Evolutionary conservation across 2,113 vertebrate genomes (phyloP).

Genomic region (Nansenia antarctica): DNA sequence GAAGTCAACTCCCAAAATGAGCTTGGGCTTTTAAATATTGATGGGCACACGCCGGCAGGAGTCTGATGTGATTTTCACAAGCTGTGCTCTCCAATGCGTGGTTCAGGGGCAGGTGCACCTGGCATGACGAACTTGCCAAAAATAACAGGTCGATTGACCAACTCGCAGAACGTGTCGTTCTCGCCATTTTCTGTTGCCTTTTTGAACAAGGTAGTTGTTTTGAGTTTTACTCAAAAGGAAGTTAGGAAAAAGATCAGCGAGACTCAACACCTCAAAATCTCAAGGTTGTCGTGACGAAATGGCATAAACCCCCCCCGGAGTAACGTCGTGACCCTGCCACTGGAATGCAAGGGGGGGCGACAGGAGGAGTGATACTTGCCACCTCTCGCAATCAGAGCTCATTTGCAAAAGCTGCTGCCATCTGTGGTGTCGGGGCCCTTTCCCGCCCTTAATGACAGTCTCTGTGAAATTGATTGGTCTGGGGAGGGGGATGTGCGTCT

Average conservation of each 20-base stretch:
- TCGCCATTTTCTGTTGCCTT: slow-evolving; percentile 46
- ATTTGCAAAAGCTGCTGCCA: slow-evolving; percentile 66
- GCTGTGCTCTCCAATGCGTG: slow-evolving; percentile 41
- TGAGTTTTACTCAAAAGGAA: slow-evolving; percentile 41
- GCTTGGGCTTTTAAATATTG: slow-evolving; percentile 56
- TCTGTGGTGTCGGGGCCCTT: slow-evolving; percentile 68
- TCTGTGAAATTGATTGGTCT: slow-evolving; percentile 62
- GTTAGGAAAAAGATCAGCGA: slow-evolving; percentile 16
- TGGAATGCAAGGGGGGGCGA: slow-evolving; percentile 40
- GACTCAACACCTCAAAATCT: slow-evolving; percentile 29
- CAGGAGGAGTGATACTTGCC: slow-evolving; percentile 63
- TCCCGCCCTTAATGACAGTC: slow-evolving; percentile 58
- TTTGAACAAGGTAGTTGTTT: slow-evolving; percentile 55
- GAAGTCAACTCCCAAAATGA: slow-evolving; percentile 56
- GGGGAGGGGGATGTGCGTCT: slow-evolving; percentile 9
- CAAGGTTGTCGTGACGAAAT: slow-evolving; percentile 37
- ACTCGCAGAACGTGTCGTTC: slow-evolving; percentile 32
- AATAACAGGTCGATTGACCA: slow-evolving; percentile 47
- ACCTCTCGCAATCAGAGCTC: slow-evolving; percentile 66
- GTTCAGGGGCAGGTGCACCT: slow-evolving; percentile 54
- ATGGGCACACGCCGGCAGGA: slow-evolving; percentile 44
- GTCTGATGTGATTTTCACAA: slow-evolving; percentile 55
- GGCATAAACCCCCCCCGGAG: slow-evolving; percentile 54
- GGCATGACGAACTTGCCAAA: slow-evolving; percentile 54
- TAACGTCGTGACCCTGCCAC: slow-evolving; percentile 48